Conservation (phyloP, 2,888 invertebrate species). For the Tiliacea aurago region DNA sequence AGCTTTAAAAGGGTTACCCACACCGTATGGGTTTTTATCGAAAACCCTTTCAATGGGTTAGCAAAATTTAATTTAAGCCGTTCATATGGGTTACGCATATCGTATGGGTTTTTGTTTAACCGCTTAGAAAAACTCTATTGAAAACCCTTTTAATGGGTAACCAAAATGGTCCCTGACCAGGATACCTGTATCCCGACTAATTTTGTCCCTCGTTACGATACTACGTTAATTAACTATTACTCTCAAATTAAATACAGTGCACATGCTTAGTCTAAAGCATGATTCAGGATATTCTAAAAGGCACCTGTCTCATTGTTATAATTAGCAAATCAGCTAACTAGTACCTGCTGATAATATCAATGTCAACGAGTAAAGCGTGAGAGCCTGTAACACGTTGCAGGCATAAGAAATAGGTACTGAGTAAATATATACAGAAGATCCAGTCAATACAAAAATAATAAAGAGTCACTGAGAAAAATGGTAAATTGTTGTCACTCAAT, state of each 20-base stretch:
- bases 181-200: neutral
- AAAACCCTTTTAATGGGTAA: no score
- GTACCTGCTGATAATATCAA: constrained; percentile 57
- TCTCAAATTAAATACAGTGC: constrained; percentile 16
- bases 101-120: no score
- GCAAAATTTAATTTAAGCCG: no score
- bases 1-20: no score
- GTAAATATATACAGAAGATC: constrained; percentile 25
- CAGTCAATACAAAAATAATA: neutral
- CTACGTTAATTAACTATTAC: neutral
- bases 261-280: constrained; percentile 5
- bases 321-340: constrained; percentile 50
- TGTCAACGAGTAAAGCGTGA: constrained; percentile 65
- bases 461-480: neutral
- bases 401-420: constrained; percentile 11
- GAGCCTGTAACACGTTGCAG: constrained; percentile 58
- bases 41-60: no score
- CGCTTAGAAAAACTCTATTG: no score
- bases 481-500: neutral
- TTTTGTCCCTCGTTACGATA: neutral
- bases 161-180: no score
- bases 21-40: no score
- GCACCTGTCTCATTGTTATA: constrained; percentile 40
- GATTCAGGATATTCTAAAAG: constrained; percentile 36
- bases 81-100: no score